A percentile compares a stretch with the other conserved stretches of the same genome.
phyloP scores from a whole-genome alignment of 2,797 vertebrate species.

The Squalus acanthias region DNA sequence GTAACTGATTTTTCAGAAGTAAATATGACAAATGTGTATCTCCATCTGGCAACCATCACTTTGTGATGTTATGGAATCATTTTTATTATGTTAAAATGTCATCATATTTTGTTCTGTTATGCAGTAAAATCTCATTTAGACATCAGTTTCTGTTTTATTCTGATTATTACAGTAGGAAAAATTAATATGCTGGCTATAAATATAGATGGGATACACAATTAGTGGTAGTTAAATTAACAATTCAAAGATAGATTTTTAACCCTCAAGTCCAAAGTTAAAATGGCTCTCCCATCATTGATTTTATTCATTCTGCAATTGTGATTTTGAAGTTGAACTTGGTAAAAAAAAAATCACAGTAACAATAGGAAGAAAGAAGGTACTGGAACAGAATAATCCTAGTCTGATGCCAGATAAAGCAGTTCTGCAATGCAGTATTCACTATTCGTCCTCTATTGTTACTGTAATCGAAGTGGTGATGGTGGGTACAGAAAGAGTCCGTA shows the following conservation, averaged over 20 bases:
- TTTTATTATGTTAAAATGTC: not conserved
- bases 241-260: not conserved
- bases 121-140: not conserved
- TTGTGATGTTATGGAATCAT: not conserved
- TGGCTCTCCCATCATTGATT: not conserved
- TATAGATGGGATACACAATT: not conserved
- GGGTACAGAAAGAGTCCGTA: no score
- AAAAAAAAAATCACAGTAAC: not conserved
- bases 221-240: not conserved
- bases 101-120: not conserved
- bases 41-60: not conserved
- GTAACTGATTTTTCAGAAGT: not conserved
- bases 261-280: not conserved
- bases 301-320: not conserved
- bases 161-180: not conserved
- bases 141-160: not conserved
- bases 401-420: not conserved
- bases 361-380: not conserved
- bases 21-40: not conserved
- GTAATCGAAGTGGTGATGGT: no score
- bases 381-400: no score
- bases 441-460: not conserved
- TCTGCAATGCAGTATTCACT: not conserved
- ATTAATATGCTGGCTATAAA: not conserved
- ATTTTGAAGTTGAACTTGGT: not conserved